Conservation (phyloP, 2,888 invertebrate species). For the Biston stratarius region DNA sequence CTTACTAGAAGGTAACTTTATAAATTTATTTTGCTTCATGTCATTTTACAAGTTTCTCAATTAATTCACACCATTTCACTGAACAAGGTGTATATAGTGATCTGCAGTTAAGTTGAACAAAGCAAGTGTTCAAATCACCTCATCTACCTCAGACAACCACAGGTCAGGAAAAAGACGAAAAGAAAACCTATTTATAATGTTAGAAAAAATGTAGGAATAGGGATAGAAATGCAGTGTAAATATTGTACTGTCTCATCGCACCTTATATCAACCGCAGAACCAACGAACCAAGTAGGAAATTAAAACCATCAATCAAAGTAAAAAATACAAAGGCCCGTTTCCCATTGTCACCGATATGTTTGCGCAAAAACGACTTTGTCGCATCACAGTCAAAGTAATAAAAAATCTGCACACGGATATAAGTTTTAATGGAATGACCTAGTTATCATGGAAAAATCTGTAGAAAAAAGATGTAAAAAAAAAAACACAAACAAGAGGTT, state of each 20-base stretch:
- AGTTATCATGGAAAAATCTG: no score
- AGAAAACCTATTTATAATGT: not conserved
- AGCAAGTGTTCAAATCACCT: no score
- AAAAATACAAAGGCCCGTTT: conserved; percentile 84
- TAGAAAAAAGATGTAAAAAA: no score
- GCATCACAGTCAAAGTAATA: conserved; percentile 85
- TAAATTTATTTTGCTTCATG: no score
- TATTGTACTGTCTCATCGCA: conserved; percentile 47
- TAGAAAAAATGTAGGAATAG: not conserved
- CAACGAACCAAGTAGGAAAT: conserved; percentile 83
- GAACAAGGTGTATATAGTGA: no score
- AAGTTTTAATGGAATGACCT: conserved; percentile 6
- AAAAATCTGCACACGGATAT: conserved; percentile 69
- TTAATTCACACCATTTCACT: no score
- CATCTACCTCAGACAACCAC: no score
- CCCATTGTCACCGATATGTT: conserved; percentile 85
- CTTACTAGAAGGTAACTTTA: no score
- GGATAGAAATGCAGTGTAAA: not conserved
- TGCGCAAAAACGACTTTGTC: conserved; percentile 86
- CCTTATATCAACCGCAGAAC: conserved; percentile 54
- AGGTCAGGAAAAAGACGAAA: no score
- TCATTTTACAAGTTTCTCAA: no score
- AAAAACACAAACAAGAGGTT: no score
- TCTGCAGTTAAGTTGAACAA: no score
- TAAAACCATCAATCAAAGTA: conserved; percentile 86